phyloP scores from a whole-genome alignment of 2,888 invertebrate genomes.

The Nomada ruficornis region DNA sequence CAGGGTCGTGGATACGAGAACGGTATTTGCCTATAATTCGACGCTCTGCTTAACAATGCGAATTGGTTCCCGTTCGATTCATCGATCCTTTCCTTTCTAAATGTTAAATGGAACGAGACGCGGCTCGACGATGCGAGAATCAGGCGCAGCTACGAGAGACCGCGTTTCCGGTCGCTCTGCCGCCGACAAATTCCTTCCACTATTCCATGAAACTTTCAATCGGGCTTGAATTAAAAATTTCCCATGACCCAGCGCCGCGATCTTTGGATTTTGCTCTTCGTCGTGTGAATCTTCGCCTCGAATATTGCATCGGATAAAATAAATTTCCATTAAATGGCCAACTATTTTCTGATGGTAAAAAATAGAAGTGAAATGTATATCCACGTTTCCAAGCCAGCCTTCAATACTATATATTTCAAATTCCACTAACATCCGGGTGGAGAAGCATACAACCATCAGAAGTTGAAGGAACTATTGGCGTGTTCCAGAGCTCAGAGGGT shows the following conservation, averaged over 20 bases:
- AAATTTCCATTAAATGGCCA: background rate
- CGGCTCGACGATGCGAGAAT: conserved; percentile 48
- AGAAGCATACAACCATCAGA: background rate
- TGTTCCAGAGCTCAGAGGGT: background rate
- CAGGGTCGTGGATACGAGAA: conserved; percentile 56
- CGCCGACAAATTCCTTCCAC: conserved; percentile 34
- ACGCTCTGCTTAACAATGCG: conserved; percentile 56
- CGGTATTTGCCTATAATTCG: conserved; percentile 52
- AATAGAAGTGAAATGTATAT: no score
- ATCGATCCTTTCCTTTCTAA: conserved; percentile 56
- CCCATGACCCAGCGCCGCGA: background rate
- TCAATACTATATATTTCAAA: background rate
- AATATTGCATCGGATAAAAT: background rate
- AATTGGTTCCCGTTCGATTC: conserved; percentile 49
- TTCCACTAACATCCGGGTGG: background rate
- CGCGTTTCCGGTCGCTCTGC: conserved; percentile 11
- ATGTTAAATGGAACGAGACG: conserved; percentile 64
- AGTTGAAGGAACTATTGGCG: background rate
- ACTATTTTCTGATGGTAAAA: no score
- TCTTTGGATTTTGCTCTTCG: conserved; percentile 8
- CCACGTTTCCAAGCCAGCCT: no score
- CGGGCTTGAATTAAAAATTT: conserved; percentile 53
- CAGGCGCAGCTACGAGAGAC: conserved; percentile 13
- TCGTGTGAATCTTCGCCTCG: conserved; percentile 38
- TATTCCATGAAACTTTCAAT: conserved; percentile 47